phyloP scores from a whole-genome alignment of 2,888 invertebrate genomes.

The Stenotaenia linearis region DNA sequence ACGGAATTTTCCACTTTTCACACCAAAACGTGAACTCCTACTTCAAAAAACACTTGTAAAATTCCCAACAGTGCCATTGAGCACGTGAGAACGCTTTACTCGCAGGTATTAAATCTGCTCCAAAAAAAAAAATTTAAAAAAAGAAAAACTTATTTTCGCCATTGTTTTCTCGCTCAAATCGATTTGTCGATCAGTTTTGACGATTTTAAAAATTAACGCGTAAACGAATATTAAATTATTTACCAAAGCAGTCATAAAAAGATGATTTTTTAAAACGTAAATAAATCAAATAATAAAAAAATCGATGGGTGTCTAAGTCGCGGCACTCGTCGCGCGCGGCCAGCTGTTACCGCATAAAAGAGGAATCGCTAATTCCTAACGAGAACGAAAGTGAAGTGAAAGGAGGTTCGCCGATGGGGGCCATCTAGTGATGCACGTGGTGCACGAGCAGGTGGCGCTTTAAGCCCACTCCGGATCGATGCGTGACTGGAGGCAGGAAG shows the following conservation, averaged over 20 bases:
- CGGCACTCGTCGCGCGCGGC: not conserved
- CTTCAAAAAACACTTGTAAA: not conserved
- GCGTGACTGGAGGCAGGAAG: slow-evolving; percentile 12
- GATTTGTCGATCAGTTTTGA: not conserved
- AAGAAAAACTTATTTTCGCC: not conserved
- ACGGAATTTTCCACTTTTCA: too few relatives aligned
- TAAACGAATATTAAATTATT: not conserved
- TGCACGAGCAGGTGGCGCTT: slow-evolving; percentile 16
- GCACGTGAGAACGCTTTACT: not conserved
- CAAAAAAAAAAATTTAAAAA: not conserved
- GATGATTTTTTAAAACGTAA: too few relatives aligned
- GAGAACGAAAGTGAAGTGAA: not conserved
- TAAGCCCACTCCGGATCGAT: slow-evolving; percentile 11
- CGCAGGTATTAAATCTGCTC: not conserved
- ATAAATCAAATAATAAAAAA: not conserved
- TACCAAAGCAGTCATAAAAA: too few relatives aligned
- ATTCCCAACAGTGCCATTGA: not conserved
- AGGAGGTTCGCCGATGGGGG: slow-evolving; percentile 7
- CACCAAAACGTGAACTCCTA: not conserved
- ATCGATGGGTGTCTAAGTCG: not conserved
- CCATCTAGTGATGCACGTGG: slow-evolving; percentile 20
- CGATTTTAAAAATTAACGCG: too few relatives aligned
- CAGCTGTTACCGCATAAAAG: not conserved
- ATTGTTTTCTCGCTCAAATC: not conserved
- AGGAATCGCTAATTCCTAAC: slow-evolving; percentile 21